Evolutionary conservation across 2,888 invertebrate species (phyloP).

Genomic region (Copidosoma aretas): DNA sequence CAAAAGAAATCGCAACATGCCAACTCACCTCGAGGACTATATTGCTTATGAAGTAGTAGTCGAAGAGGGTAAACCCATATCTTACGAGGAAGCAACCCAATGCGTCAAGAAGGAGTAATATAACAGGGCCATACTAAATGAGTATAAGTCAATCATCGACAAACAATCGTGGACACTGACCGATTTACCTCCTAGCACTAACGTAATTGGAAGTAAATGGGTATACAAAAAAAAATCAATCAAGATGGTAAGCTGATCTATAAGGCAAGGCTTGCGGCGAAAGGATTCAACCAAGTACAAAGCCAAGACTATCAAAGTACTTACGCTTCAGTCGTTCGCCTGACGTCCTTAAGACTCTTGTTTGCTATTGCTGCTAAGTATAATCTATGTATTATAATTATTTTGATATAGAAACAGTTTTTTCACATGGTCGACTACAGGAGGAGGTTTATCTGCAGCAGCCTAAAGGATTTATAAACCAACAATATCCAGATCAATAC

Average conservation of each 20-base stretch:
- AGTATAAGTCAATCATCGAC: not conserved
- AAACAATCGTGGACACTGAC: not conserved
- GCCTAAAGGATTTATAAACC: not conserved
- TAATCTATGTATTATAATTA: not conserved
- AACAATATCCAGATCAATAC: not conserved
- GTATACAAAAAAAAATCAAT: not conserved
- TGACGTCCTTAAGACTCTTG: conserved; percentile 44
- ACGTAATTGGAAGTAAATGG: conserved; percentile 4
- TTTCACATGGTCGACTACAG: not conserved
- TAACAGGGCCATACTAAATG: not conserved
- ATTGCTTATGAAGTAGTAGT: not conserved
- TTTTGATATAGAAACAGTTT: not conserved
- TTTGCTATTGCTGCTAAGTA: conserved; percentile 45
- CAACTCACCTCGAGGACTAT: not conserved
- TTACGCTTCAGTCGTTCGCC: conserved; percentile 48
- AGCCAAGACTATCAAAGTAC: conserved; percentile 48
- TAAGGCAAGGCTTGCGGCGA: conserved; percentile 50
- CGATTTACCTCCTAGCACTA: not conserved
- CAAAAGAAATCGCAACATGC: not conserved
- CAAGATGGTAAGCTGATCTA: conserved; percentile 33
- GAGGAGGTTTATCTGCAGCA: not conserved
- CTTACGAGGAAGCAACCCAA: conserved; percentile 1
- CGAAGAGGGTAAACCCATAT: not conserved
- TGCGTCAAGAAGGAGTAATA: not conserved
- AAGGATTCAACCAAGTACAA: conserved; percentile 48